Conservation (phyloP, 2,888 invertebrate species). For the Girardia tigrina region DNA sequence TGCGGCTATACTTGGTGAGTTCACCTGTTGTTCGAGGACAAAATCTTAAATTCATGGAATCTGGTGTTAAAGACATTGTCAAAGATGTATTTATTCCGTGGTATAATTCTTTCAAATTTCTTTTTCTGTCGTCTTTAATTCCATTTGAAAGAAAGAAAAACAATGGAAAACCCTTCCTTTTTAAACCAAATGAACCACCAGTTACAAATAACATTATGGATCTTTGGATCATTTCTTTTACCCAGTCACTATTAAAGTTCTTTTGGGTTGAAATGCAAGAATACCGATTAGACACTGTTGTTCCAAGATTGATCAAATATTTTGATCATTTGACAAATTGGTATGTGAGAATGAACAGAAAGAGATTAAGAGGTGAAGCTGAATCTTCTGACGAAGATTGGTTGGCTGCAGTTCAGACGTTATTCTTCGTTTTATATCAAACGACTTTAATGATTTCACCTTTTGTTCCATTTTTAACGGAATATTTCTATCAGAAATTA, state of each 20-base stretch:
- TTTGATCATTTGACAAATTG: constrained; percentile 95
- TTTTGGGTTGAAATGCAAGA: constrained; percentile 73
- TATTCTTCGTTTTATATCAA: constrained; percentile 71
- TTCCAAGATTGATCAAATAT: constrained; percentile 79
- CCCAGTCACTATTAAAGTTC: constrained; percentile 75
- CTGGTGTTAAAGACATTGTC: constrained; percentile 82
- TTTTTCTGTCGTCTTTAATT: constrained; percentile 58
- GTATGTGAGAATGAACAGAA: constrained; percentile 92
- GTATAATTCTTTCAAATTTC: constrained; percentile 64
- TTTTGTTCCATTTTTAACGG: constrained; percentile 87
- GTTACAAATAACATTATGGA: constrained; percentile 71
- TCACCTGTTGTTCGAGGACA: constrained; percentile 95
- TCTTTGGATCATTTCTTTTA: constrained; percentile 86
- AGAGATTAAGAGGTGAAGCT: constrained; percentile 75
- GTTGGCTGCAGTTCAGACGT: no score
- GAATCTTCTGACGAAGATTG: no score
- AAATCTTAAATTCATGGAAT: constrained; percentile 85
- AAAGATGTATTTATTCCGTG: constrained; percentile 95
- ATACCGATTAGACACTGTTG: constrained; percentile 83
- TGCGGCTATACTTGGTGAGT: constrained; percentile 80
- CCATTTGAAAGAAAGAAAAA: constrained; percentile 45
- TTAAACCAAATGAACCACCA: constrained; percentile 10
- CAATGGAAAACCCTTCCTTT: no score
- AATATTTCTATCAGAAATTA: constrained; percentile 80
- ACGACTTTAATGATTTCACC: constrained; percentile 88